These are phyloP conservation scores for Fragum sueziense DNA, from an alignment of 2,888 invertebrate genomes.

Conservation along the genomic window DNA sequence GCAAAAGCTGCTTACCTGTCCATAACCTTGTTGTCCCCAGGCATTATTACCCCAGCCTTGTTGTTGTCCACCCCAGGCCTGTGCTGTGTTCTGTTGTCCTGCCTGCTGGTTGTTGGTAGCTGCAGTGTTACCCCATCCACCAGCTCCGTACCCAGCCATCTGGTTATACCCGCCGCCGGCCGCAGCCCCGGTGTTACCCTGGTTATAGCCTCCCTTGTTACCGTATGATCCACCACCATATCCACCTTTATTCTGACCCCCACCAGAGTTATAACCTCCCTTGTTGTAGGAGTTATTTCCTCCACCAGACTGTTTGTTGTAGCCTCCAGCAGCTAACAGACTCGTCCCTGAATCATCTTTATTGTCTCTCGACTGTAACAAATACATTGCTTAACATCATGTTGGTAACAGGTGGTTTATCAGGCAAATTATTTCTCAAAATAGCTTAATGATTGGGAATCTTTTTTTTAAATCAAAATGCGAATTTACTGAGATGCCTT, in stretches of 20 bases:
- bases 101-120: conserved; percentile 9
- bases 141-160: conserved; percentile 37
- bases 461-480: no score
- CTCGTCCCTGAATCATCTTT: neutral
- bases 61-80: conserved; percentile 51
- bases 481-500: no score
- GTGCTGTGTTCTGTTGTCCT: conserved; percentile 38
- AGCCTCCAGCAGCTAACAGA: neutral
- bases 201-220: conserved; percentile 47
- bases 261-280: conserved; percentile 3
- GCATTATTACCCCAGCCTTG: conserved; percentile 60
- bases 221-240: conserved; percentile 22
- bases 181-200: conserved; percentile 53
- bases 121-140: conserved; percentile 28
- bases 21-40: conserved; percentile 52
- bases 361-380: neutral
- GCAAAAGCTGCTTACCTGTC: conserved; percentile 54
- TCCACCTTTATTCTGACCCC: conserved; percentile 1
- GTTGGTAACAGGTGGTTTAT: neutral
- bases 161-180: conserved; percentile 39
- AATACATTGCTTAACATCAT: neutral
- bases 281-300: conserved; percentile 22
- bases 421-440: no score
- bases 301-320: neutral
- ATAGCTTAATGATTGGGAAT: no score